phyloP scores from a whole-genome alignment of 2,113 vertebrate species.

The Rousettus leschenaultii region DNA sequence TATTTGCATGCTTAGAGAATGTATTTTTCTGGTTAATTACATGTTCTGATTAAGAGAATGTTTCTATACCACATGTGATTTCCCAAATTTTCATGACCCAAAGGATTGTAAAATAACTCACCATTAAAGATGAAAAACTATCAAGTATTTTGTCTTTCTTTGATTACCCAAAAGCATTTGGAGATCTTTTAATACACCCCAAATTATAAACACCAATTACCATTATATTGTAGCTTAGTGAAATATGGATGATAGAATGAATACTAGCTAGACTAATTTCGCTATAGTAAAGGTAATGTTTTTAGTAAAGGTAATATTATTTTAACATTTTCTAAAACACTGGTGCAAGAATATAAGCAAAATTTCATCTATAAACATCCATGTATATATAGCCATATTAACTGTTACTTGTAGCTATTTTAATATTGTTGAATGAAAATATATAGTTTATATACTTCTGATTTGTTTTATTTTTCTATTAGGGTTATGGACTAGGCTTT shows the following conservation, averaged over 20 bases:
- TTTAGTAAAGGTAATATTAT: neutral
- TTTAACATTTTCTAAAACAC: neutral
- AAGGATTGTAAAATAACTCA: neutral
- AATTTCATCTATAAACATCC: neutral
- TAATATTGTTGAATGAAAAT: constrained; percentile 10
- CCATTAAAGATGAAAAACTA: neutral
- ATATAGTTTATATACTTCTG: neutral
- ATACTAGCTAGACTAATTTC: neutral
- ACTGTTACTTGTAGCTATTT: neutral
- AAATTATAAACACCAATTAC: neutral
- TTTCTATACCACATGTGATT: neutral
- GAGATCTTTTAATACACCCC: neutral
- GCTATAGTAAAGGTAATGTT: neutral
- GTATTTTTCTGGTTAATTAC: neutral
- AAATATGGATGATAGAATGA: neutral
- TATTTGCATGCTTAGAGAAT: neutral
- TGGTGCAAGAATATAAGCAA: neutral
- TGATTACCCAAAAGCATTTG: neutral
- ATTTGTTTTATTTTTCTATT: neutral
- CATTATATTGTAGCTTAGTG: neutral
- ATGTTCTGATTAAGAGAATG: neutral
- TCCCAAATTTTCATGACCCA: neutral
- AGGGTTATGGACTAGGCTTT: neutral
- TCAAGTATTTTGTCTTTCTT: neutral
- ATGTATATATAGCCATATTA: neutral